phyloP scores from a whole-genome alignment of 1,140 invertebrate genomes.

The Pomacea maculata region DNA sequence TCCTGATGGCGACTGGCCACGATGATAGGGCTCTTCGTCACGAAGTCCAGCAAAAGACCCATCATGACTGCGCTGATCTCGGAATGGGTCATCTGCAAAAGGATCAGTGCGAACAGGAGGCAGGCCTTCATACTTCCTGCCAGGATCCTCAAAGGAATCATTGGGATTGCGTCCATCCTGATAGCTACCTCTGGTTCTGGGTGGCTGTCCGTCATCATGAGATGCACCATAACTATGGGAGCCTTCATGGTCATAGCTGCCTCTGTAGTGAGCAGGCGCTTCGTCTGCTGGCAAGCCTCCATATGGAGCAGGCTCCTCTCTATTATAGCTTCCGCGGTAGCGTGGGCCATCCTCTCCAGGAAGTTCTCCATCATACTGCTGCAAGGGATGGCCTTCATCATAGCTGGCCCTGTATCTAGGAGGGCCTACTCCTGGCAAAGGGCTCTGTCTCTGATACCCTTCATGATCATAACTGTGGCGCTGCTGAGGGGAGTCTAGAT shows the following conservation, averaged over 20 bases:
- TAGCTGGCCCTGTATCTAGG: constrained; percentile 11
- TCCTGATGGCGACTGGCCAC: constrained; percentile 72
- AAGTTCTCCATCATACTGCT: too few species aligned
- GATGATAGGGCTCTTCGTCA: constrained; percentile 68
- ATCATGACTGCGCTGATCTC: constrained; percentile 37
- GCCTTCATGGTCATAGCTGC: constrained; percentile 66
- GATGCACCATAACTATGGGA: constrained; percentile 53
- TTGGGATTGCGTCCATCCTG: constrained; percentile 18
- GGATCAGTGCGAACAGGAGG: constrained; percentile 52
- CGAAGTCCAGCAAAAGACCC: constrained; percentile 21
- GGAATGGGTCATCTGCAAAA: constrained; percentile 60
- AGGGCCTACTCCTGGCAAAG: constrained; percentile 35
- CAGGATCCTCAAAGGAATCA: constrained; percentile 1
- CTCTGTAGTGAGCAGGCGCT: neutral
- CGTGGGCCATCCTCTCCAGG: constrained; percentile 8
- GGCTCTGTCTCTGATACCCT: constrained; percentile 63
- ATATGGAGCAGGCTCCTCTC: constrained; percentile 63
- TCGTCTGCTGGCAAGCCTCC: neutral
- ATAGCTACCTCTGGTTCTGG: constrained; percentile 24
- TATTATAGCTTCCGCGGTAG: constrained; percentile 29
- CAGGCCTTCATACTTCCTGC: constrained; percentile 48
- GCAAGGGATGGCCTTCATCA: constrained; percentile 6
- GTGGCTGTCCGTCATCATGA: constrained; percentile 27
- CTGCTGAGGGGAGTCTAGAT: constrained; percentile 23
- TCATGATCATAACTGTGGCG: constrained; percentile 60